Evolutionary conservation across 2,888 invertebrate species (phyloP).

Genomic region (Sminthurides aquaticus): DNA sequence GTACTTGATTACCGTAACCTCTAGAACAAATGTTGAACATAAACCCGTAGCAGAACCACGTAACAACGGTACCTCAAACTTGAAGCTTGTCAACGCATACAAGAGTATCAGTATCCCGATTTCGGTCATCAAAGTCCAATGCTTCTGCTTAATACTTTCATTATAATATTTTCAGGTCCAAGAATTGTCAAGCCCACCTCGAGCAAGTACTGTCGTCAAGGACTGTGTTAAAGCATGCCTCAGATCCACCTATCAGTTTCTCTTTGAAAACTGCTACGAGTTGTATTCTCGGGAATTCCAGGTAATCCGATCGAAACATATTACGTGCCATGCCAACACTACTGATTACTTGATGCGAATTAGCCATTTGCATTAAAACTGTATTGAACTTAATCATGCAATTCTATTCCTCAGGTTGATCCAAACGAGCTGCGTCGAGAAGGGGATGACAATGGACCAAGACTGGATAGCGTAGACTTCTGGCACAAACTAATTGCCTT

Average conservation of each 20-base stretch:
- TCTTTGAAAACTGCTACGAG: conserved; percentile 98
- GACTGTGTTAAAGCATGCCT: conserved; percentile 99
- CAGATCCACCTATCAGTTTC: conserved; percentile 96
- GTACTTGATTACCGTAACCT: no score
- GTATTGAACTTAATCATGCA: not conserved
- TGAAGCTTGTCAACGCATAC: no score
- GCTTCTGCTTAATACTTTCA: not conserved
- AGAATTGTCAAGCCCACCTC: conserved; percentile 93
- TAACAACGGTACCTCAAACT: not conserved
- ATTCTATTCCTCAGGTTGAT: conserved; percentile 58
- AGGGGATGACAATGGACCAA: conserved; percentile 76
- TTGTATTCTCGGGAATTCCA: conserved; percentile 88
- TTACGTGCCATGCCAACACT: not conserved
- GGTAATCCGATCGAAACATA: conserved; percentile 49
- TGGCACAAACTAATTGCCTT: conserved; percentile 97
- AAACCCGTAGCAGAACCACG: not conserved
- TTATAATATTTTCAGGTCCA: conserved; percentile 62
- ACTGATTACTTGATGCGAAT: not conserved
- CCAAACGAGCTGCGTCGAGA: conserved; percentile 83
- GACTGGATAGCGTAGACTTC: conserved; percentile 86
- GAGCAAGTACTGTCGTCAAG: conserved; percentile 97
- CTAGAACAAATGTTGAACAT: no score
- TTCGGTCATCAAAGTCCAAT: no score
- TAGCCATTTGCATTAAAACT: no score
- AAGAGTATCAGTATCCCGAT: no score